Base-by-base conservation (phyloP, 2,888 invertebrate genomes). In the Junonia oenone region DNA sequence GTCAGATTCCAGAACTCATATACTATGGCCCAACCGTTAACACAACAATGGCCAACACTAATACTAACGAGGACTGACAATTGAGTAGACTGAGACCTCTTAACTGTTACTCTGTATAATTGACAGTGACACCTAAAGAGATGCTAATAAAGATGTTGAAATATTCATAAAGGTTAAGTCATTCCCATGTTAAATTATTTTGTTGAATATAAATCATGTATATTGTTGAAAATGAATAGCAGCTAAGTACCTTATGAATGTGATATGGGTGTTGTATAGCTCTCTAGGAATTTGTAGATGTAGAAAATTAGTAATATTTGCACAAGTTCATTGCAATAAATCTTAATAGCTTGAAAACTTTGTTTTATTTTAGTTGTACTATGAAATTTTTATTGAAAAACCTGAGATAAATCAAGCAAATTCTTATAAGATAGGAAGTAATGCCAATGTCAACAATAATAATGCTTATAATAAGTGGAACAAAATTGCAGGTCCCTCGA, bases 1-100 rank as follows among this genome's bases (percentile, higher is more conserved):
- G 98, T 38, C 98, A 99, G 85, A 98, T 99, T 75, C 98, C 98
- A 2, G 98, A 99, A 90, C 92, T 98, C 58, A 97, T 98, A 72
- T 98, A 98, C 81, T 98, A 98, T 74, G 97, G 97, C 33, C 97
- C 97, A 15, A 93, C 95, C 33, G 91, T 93, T 55, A 85, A 76
- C 58, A 73, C 78, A 33, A 63, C 79, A 63, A 63, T 88, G 73
- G 63, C 79, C 64, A 88, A 85, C 54, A 66, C 88, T 45, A 91
- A 75, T 55, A 69, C 80, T 63, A 90, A 78, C 67, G 91, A 91
- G 75, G 91, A 91, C 83, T 91, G 90, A 91, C 88, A 82, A 70
- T 72, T 69, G 71, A 74, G 58, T 63, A 78, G 73, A 73, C 71
- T 71, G 66, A 68, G 67, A 58, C 72, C 73, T 58, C 65, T 71